Evolutionary conservation across 1,140 invertebrate species (phyloP).

Genomic region (Nasonia longicornis): DNA sequence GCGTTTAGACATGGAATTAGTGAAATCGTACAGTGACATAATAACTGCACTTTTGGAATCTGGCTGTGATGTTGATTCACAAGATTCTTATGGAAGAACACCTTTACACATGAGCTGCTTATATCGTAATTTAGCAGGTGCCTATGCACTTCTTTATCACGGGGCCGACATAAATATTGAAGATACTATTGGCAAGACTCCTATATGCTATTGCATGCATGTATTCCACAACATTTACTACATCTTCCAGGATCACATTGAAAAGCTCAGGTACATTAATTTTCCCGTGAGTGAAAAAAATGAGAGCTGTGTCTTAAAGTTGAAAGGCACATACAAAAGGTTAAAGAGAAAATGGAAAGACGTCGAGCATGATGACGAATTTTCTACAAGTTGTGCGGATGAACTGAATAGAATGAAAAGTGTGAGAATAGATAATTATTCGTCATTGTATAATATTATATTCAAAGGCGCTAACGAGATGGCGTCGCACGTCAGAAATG

Average conservation of each 20-base stretch:
- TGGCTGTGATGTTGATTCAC: neutral
- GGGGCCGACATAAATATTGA: conserved; percentile 24
- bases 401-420: conserved; percentile 19
- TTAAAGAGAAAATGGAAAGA: conserved; percentile 1
- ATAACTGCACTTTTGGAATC: neutral
- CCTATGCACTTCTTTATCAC: conserved; percentile 20
- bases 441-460: conserved; percentile 23
- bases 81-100: neutral
- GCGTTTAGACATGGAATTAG: conserved; percentile 10
- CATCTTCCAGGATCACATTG: conserved; percentile 17
- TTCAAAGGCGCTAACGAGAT: conserved; percentile 17
- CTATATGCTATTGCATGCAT: neutral
- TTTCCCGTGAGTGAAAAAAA: conserved; percentile 8
- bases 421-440: conserved; percentile 2
- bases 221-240: conserved; percentile 21
- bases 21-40: neutral
- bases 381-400: neutral
- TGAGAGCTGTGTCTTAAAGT: neutral
- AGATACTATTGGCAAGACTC: conserved; percentile 2
- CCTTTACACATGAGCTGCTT: neutral
- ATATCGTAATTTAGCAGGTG: neutral
- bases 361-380: neutral
- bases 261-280: neutral
- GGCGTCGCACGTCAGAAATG: neutral
- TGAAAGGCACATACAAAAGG: neutral